A percentile compares a stretch with the other conserved stretches of the same genome.
phyloP scores from a whole-genome alignment of 23 tunicate species.

The Ciona savignyi region DNA sequence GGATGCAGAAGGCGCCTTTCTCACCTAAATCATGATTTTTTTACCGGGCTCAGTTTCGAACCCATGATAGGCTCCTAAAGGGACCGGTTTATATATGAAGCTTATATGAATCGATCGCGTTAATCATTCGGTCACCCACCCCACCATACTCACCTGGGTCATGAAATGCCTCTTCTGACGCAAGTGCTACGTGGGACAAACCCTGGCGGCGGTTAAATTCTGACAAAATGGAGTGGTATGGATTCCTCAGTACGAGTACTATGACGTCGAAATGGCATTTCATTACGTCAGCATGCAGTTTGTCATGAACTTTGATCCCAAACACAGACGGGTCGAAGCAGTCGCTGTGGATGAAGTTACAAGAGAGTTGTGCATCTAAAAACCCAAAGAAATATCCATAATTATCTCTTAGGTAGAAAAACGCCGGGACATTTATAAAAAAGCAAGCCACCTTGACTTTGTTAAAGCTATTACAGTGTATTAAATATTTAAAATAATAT shows the following conservation, averaged over 20 bases:
- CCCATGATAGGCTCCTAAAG: background rate
- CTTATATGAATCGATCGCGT: no score
- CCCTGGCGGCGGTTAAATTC: conserved; percentile 40
- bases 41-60: no score
- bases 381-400: no score
- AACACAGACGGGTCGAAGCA: conserved; percentile 19
- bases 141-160: background rate
- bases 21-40: no score
- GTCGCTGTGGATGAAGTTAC: background rate
- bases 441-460: no score
- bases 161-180: conserved; percentile 3
- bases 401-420: no score
- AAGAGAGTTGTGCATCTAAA: background rate
- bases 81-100: background rate
- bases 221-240: conserved; percentile 30
- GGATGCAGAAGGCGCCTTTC: no score
- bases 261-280: conserved; percentile 30
- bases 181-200: conserved; percentile 26
- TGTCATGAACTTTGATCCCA: conserved; percentile 16
- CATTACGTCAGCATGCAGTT: conserved; percentile 8
- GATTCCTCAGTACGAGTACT: conserved; percentile 30
- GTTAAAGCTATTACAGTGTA: no score
- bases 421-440: no score
- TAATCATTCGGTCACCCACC: no score
- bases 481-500: no score